Percentiles rank a stretch among this genome's conserved stretches.
Conservation (phyloP, 2,113 vertebrate genomes). For the Ammospiza caudacuta region DNA sequence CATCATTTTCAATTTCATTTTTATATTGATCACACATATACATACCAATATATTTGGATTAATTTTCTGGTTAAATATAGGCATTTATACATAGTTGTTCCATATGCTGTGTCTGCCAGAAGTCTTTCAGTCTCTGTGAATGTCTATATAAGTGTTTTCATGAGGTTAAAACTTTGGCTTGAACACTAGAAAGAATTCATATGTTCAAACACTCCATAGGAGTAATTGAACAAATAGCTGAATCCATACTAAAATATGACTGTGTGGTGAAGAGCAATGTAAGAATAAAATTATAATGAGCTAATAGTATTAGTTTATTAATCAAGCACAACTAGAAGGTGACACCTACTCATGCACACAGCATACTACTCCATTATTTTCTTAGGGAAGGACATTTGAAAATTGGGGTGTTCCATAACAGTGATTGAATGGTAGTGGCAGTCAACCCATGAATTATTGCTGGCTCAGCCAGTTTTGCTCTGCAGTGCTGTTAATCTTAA, state of each 20-base stretch:
- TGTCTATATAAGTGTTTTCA: neutral
- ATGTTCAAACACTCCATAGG: neutral
- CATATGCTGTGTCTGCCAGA: neutral
- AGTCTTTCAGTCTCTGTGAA: neutral
- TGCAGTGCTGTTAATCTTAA: neutral
- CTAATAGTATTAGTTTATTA: neutral
- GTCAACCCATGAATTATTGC: neutral
- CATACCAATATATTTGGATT: neutral
- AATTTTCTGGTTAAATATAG: neutral
- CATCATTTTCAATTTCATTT: neutral
- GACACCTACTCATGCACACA: neutral
- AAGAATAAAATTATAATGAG: neutral
- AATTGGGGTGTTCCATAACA: neutral
- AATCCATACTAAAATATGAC: neutral
- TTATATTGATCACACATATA: neutral
- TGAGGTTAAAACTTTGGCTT: neutral
- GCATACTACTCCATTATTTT: neutral
- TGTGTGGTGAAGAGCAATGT: neutral
- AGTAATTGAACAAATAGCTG: neutral
- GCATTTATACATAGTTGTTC: neutral
- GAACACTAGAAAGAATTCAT: neutral
- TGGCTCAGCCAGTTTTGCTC: neutral
- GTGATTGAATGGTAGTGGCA: neutral
- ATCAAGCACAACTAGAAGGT: neutral
- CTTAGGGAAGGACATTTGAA: neutral